Base-by-base conservation (phyloP, 2,888 invertebrate genomes). In the Tenthredo notha region DNA sequence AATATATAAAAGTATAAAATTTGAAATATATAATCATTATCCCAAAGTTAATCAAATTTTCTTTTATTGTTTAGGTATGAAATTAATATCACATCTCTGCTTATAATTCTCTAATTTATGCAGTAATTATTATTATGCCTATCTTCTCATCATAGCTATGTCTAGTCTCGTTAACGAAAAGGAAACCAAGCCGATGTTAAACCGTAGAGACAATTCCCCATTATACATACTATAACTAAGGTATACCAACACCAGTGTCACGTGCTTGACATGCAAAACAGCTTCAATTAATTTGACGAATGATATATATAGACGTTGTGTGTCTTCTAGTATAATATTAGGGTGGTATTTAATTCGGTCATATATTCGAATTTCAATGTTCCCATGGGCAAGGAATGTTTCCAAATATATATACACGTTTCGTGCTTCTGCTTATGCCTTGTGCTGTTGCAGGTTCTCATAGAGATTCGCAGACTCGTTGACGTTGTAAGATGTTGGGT, bases 211-310 rank as follows among this genome's bases (percentile, higher is more conserved):
- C 21, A 74, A 74, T 74, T 40, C 74, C 21, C 43, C 21, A 47
- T 74, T 43, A 21, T 74, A 21, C 25, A 21, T 74, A 21, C 25
- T 40, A 74, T 25, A 25, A n/a, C n/a, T 18, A 15, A 61, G 12
- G 67, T 67, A 67, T 12, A 61, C 18, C 3, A 15, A 29, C 33
- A 67, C 18, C 33, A 2, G 18, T 33, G 7, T n/a, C 40, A 40
- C 72, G 74, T 74, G 43, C 43, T 21, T 21, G 43, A 74, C 74
- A 74, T 47, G 74, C 74, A 74, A 74, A 74, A 74, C 74, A 43
- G 74, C 25, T 74, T 43, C 43, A 74, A 74, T 74, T 74, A 74
- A 74, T 43, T 74, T 47, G n/a, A 25, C 40, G 74, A n/a, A 47
- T 74, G 74, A 74, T 74, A 4, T 33, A 33, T 33, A 4, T 33